phyloP scores from a whole-genome alignment of 2,113 vertebrate species.

The Lasiurus cinereus region DNA sequence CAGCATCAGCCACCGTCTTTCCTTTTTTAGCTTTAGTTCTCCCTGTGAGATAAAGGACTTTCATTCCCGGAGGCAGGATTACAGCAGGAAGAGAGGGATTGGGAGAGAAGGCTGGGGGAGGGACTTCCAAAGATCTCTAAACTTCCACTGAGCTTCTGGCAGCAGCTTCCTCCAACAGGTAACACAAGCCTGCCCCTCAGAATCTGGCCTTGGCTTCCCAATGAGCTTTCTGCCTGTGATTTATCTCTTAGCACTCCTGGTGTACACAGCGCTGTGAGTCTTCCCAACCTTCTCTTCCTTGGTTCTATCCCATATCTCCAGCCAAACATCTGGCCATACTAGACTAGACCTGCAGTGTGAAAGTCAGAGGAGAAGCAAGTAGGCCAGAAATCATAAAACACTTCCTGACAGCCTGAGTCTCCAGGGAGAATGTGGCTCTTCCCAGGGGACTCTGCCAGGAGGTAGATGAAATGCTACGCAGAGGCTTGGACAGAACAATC shows the following conservation, averaged over 20 bases:
- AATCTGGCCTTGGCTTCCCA: accelerated
- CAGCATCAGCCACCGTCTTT: not conserved
- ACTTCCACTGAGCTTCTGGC: not conserved
- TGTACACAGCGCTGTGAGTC: not conserved
- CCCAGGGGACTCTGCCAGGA: not conserved
- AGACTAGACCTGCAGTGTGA: constrained; percentile 30
- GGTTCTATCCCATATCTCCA: not conserved
- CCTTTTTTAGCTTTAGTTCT: not conserved
- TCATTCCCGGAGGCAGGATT: not conserved
- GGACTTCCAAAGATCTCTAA: not conserved
- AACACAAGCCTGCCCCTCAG: not conserved
- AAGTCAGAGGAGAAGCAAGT: constrained; percentile 58
- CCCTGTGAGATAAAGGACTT: not conserved
- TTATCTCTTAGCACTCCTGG: accelerated
- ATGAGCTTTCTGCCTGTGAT: accelerated
- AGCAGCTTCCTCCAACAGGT: not conserved
- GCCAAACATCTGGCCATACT: constrained; percentile 50
- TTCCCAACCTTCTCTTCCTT: not conserved
- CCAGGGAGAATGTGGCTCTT: not conserved
- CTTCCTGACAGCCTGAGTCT: constrained; percentile 38
- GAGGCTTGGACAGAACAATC: not conserved
- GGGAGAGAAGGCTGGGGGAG: not conserved
- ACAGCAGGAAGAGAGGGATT: not conserved
- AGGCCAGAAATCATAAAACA: constrained; percentile 51
- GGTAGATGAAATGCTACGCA: constrained; percentile 34